phyloP scores from a whole-genome alignment of 2,797 vertebrate species.

The Gallinago stenura region DNA sequence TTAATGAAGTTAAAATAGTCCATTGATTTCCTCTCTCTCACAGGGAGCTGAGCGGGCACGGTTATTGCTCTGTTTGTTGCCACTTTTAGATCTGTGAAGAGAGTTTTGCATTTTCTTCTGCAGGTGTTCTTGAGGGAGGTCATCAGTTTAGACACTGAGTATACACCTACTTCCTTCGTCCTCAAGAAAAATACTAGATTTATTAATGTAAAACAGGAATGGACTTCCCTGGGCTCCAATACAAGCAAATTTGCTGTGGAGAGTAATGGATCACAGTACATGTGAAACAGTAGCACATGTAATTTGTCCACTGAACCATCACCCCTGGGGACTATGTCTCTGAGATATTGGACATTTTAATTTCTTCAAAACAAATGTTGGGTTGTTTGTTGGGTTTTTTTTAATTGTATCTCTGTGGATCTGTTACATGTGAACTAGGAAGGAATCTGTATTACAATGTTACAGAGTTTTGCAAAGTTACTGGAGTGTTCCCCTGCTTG shows the following conservation, averaged over 20 bases:
- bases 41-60: not conserved
- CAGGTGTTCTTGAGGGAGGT: not conserved
- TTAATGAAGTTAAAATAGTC: slow-evolving; percentile 20
- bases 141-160: not conserved
- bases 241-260: not conserved
- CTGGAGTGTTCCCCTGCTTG: not conserved
- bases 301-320: not conserved
- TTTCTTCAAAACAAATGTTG: not conserved
- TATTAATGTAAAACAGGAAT: not conserved
- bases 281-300: not conserved
- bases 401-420: not conserved
- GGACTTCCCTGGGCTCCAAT: not conserved
- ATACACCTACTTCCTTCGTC: not conserved
- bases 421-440: not conserved
- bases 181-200: not conserved
- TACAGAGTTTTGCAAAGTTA: not conserved
- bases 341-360: not conserved
- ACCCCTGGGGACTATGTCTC: not conserved
- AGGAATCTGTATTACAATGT: not conserved
- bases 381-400: not conserved
- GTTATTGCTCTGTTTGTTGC: not conserved
- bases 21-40: not conserved
- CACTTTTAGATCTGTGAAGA: not conserved
- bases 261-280: not conserved
- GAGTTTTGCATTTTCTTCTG: not conserved